Evolutionary conservation across 2,888 invertebrate species (phyloP), one percentile per base, ranked within the genome.

Genomic region (Pinctada fucata): DNA sequence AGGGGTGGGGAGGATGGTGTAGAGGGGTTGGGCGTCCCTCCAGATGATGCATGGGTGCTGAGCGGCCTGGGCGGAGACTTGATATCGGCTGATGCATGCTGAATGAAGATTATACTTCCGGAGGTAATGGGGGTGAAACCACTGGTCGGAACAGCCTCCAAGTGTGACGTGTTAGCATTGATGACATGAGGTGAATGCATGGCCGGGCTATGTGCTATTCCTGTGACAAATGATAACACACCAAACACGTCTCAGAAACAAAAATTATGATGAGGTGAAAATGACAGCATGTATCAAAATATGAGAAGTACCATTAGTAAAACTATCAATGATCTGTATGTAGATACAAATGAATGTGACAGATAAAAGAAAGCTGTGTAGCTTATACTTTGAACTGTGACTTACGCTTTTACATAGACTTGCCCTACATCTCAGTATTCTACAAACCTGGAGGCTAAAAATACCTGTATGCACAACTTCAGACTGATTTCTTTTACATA

Each of bases 181-280:
- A 92, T 89, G 86, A 92, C 86, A 85, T 91, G 91, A 76, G 91
- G 91, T 75, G 92, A 91, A 85, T 91, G 91, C 87, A 92, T 87
- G 79, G 89, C 89, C 76, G 90, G 88, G 79, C 85, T 87, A 84
- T 83, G 85, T 68, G 79, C 74, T 67, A 80, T 73, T 79, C 82
- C 82, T 82, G 79, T 76, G 71, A 76, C 75, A 76, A 79, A 79
- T 71, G 76, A 64, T 69, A 66, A 64, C 68, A 70, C 65, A 70
- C 65, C 66, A 48, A 69, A 77, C 72, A 78, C 69, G 58, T 69
- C 75, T 75, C 75, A 75, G 63, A 69, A 75, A 8, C n/a, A 6
- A 58, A 58, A 10, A 13, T 13, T 6, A 58, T 58, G 58, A 58
- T 10, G 13, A 10, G 58, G 13, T 6, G 6, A 10, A 58, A 58